These are phyloP conservation scores for Bacillus rossius DNA, from an alignment of 1,140 invertebrate species.

Conservation along the genomic window DNA sequence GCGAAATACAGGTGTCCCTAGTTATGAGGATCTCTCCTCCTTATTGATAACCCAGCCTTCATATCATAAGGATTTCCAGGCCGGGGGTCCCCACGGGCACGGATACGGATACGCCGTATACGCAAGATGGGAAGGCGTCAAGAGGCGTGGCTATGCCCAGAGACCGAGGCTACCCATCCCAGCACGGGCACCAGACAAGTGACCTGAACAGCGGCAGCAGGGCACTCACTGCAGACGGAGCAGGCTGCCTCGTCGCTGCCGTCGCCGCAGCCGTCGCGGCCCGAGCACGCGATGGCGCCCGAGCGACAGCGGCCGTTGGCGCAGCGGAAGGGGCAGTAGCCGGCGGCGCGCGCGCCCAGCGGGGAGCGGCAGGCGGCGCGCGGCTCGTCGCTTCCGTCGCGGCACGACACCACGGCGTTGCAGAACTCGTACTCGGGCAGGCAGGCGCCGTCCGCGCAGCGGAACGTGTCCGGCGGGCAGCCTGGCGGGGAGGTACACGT, in stretches of 20 bases:
- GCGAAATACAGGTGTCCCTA: too few relatives aligned
- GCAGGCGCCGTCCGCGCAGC: conserved; percentile 77
- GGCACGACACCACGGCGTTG: conserved; percentile 79
- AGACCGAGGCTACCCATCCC: too few relatives aligned
- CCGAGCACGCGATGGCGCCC: conserved; percentile 79
- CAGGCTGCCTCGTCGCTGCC: conserved; percentile 80
- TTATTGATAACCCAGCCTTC: too few relatives aligned
- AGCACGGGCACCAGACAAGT: too few relatives aligned
- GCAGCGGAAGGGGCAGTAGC: conserved; percentile 70
- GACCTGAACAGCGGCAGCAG: too few relatives aligned
- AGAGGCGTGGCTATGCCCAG: too few relatives aligned
- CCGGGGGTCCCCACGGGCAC: too few relatives aligned
- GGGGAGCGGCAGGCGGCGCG: conserved; percentile 59
- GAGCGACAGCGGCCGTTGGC: conserved; percentile 81
- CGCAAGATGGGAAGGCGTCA: too few relatives aligned
- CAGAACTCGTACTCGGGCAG: conserved; percentile 86
- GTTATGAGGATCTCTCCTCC: too few relatives aligned
- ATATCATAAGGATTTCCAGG: too few relatives aligned
- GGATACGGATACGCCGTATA: too few relatives aligned
- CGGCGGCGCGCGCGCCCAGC: conserved; percentile 34
- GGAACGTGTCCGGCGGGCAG: conserved; percentile 74
- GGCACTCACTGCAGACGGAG: conserved; percentile 76
- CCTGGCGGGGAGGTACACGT: too few relatives aligned
- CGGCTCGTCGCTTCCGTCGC: conserved; percentile 80
- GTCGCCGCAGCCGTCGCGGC: conserved; percentile 84